phyloP scores from a whole-genome alignment of 2,113 vertebrate genomes.

The Charina bottae region DNA sequence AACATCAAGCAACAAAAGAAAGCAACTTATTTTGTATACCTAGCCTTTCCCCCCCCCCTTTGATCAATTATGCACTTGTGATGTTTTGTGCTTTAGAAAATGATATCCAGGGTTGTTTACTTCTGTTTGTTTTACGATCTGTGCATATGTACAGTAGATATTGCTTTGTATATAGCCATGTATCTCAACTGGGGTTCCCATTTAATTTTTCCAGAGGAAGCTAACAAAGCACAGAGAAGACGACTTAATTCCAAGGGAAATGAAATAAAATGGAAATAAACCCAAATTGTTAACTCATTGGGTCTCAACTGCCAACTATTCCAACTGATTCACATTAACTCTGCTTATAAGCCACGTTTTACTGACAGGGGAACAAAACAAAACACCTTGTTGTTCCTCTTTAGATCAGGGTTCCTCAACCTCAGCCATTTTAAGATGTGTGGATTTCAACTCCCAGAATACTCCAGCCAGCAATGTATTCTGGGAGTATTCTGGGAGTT shows the following conservation, averaged over 20 bases:
- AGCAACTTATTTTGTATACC: not conserved
- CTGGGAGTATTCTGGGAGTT: too few relatives aligned
- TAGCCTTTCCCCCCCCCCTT: not conserved
- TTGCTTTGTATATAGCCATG: slow-evolving; percentile 8
- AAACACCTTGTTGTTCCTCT: not conserved
- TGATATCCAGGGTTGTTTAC: not conserved
- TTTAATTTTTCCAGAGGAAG: slow-evolving; percentile 62
- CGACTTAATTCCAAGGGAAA: slow-evolving; percentile 28
- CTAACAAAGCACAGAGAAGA: slow-evolving; percentile 64
- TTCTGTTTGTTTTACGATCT: slow-evolving; percentile 22
- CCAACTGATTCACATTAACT: not conserved
- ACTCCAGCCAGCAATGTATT: too few relatives aligned
- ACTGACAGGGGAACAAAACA: not conserved
- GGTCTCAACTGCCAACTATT: not conserved
- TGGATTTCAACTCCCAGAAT: too few relatives aligned
- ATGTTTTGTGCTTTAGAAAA: not conserved
- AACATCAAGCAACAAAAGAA: not conserved
- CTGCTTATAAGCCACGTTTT: not conserved
- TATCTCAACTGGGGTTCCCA: slow-evolving; percentile 27
- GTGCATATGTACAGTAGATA: slow-evolving; percentile 37
- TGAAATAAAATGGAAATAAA: not conserved
- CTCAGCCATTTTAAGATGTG: too few relatives aligned
- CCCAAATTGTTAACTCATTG: not conserved
- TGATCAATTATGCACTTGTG: slow-evolving; percentile 22
- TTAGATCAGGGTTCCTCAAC: too few relatives aligned